Conservation (phyloP, 2,888 invertebrate species). For the Euclidia mi region DNA sequence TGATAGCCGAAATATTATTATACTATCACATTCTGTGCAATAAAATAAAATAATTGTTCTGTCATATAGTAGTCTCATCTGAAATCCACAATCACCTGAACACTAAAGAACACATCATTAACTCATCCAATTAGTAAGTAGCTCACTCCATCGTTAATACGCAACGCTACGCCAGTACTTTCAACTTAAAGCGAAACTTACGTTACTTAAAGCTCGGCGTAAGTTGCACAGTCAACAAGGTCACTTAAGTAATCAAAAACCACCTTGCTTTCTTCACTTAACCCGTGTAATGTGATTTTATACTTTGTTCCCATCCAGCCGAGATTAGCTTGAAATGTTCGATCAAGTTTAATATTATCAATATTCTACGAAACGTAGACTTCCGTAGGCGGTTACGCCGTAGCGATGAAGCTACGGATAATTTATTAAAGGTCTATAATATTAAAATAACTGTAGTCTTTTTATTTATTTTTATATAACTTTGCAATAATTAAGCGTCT, state of each 20-base stretch:
- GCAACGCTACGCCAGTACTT: not conserved
- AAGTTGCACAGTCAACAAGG: slow-evolving; percentile 13
- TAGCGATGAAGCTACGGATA: not conserved
- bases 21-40: too few relatives aligned
- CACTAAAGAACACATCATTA: too few relatives aligned
- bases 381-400: not conserved
- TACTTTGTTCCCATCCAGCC: slow-evolving; percentile 16
- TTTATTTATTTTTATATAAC: too few relatives aligned
- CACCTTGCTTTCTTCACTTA: not conserved
- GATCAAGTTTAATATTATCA: slow-evolving; percentile 23
- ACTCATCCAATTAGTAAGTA: too few relatives aligned
- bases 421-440: slow-evolving; percentile 16
- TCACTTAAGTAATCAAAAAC: slow-evolving; percentile 10
- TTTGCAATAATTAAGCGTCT: too few relatives aligned
- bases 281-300: slow-evolving; percentile 6
- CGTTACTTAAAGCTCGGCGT: slow-evolving; percentile 2
- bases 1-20: too few relatives aligned
- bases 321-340: slow-evolving; percentile 1
- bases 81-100: too few relatives aligned
- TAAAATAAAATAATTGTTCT: too few relatives aligned
- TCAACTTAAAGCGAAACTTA: not conserved
- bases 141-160: too few relatives aligned
- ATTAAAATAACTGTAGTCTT: slow-evolving; percentile 22
- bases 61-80: too few relatives aligned
- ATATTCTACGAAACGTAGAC: not conserved